These are phyloP conservation scores for Cheirogaleus major DNA, from an alignment of 2,797 vertebrate genomes.

Conservation along the genomic window DNA sequence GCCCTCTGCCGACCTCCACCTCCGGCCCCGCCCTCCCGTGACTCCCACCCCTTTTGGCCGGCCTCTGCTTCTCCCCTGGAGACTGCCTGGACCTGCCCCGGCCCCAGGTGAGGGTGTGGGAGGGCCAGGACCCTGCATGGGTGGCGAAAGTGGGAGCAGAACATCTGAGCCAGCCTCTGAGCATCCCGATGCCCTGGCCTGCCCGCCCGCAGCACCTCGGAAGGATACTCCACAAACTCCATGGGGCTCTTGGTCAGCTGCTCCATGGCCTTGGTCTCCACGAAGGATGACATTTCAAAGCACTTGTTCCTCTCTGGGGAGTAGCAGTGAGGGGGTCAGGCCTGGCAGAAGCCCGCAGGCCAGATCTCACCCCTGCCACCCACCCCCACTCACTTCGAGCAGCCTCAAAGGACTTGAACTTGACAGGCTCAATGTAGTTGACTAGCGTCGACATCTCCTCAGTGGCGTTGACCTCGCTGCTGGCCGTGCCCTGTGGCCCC, in stretches of 20 bases:
- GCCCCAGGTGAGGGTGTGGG: not conserved
- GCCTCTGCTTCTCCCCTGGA: not conserved
- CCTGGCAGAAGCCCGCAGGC: not conserved
- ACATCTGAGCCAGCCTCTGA: accelerated
- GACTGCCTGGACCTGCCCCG: not conserved
- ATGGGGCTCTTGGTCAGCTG: constrained; percentile 91
- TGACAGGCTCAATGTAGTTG: constrained; percentile 95
- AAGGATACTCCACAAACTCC: constrained; percentile 96
- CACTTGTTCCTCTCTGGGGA: constrained; percentile 90
- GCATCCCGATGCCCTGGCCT: accelerated
- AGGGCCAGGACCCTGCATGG: not conserved
- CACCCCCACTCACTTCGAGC: constrained; percentile 89
- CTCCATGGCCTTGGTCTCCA: constrained; percentile 96
- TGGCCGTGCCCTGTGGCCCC: constrained; percentile 91
- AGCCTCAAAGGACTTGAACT: constrained; percentile 93
- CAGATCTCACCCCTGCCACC: not conserved
- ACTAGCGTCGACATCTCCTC: constrained; percentile 96
- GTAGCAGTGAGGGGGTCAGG: not conserved
- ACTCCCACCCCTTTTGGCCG: not conserved
- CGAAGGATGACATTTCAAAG: constrained; percentile 96
- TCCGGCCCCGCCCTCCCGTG: not conserved
- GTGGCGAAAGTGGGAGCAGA: accelerated
- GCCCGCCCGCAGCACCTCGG: accelerated
- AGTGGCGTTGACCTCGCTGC: constrained; percentile 93
- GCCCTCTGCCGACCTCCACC: not conserved